Conservation (phyloP, 2,888 invertebrate species). For the Pandemis heparana region DNA sequence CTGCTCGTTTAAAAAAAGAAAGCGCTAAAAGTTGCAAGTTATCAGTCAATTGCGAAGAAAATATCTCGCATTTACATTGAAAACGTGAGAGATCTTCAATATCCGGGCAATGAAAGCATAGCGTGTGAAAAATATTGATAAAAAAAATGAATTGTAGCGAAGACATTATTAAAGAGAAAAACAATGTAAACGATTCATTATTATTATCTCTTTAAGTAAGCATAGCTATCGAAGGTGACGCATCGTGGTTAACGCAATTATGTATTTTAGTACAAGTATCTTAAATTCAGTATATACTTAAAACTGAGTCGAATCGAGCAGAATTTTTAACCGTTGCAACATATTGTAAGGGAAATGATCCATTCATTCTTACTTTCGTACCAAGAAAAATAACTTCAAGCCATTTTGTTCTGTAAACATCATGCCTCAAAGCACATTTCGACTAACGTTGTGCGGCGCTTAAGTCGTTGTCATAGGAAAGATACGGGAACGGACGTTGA, state of each 20-base stretch:
- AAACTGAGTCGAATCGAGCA: constrained; percentile 57
- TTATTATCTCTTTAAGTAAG: neutral
- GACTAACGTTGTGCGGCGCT: constrained; percentile 43
- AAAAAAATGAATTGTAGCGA: constrained; percentile 53
- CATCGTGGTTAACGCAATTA: neutral
- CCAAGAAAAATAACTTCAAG: constrained; percentile 54
- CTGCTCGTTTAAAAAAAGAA: neutral
- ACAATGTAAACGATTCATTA: neutral
- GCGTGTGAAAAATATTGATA: constrained; percentile 71
- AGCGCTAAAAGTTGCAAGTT: constrained; percentile 7
- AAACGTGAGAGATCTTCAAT: constrained; percentile 66
- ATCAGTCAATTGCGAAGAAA: constrained; percentile 9
- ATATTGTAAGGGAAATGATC: constrained; percentile 82
- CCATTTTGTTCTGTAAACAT: constrained; percentile 53
- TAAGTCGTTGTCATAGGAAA: constrained; percentile 54
- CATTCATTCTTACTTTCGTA: constrained; percentile 81
- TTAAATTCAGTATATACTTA: constrained; percentile 46
- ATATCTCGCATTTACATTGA: constrained; percentile 48
- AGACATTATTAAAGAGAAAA: constrained; percentile 48
- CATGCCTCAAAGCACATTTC: constrained; percentile 46
- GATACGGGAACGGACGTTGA: constrained; percentile 81
- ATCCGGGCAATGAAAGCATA: constrained; percentile 57
- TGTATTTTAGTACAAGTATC: neutral
- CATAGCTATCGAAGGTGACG: neutral
- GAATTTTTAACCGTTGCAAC: constrained; percentile 76